A percentile compares a stretch with the other conserved stretches of the same genome.
Evolutionary conservation across 2,797 vertebrate species (phyloP).

Genomic region (Corythornis leucogaster): DNA sequence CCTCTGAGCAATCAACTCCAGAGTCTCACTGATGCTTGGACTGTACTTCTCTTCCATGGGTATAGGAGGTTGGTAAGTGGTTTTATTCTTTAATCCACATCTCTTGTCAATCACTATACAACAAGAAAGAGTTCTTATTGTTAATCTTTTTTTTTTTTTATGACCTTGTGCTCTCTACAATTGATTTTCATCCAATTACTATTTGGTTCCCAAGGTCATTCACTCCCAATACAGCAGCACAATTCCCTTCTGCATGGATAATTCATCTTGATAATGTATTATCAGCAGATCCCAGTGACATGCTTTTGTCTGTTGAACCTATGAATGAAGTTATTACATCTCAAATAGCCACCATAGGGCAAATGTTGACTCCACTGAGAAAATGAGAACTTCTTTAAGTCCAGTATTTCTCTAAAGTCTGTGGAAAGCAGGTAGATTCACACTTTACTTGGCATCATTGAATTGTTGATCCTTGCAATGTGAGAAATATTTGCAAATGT

Average conservation of each 20-base stretch:
- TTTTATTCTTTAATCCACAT: constrained; percentile 6
- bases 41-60: background rate
- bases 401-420: background rate
- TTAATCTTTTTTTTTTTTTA: background rate
- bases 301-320: background rate
- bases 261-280: background rate
- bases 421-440: background rate
- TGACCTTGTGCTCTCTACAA: background rate
- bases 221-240: background rate
- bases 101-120: background rate
- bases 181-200: constrained; percentile 13
- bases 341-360: too few relatives aligned
- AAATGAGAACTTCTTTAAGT: background rate
- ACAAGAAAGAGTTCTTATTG: background rate
- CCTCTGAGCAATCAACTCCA: too few relatives aligned
- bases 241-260: background rate
- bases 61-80: background rate
- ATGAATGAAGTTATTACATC: background rate
- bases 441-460: background rate
- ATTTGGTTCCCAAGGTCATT: background rate
- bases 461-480: background rate
- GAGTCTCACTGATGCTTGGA: background rate
- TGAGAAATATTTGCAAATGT: background rate
- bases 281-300: background rate
- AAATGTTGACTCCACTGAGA: background rate